phyloP scores from a whole-genome alignment of 2,888 invertebrate genomes.

The Neoitamus cyanurus region DNA sequence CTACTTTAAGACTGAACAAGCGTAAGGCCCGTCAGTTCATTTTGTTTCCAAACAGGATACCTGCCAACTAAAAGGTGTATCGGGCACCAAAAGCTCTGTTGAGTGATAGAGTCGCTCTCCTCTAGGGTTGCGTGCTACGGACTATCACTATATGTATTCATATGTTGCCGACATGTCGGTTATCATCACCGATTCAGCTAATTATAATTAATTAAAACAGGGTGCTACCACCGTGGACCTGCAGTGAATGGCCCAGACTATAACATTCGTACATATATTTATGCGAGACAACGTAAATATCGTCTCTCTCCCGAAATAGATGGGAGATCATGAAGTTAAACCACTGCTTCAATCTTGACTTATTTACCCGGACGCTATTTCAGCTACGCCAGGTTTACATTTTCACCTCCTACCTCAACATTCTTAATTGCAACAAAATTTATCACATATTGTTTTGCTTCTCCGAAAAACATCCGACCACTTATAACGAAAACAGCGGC shows the following conservation, averaged over 20 bases:
- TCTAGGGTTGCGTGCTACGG: neutral
- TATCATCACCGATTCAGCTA: neutral
- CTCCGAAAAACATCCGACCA: no score
- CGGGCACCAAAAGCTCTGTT: neutral
- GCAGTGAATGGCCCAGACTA: neutral
- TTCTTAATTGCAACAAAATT: no score
- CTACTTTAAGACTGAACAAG: slow-evolving; percentile 6
- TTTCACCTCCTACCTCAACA: neutral
- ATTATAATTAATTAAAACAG: neutral
- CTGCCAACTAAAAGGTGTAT: neutral
- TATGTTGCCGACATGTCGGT: neutral
- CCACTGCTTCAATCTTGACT: neutral
- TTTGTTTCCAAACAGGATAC: neutral
- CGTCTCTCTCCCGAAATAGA: neutral
- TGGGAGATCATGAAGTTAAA: neutral
- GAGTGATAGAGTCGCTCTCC: neutral
- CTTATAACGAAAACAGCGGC: no score
- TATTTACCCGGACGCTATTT: neutral
- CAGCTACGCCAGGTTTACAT: neutral
- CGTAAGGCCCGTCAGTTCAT: neutral
- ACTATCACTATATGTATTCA: neutral
- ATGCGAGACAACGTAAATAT: neutral
- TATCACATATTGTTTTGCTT: no score
- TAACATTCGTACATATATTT: neutral
- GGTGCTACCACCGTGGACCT: neutral